Base-by-base conservation (phyloP, 2,888 invertebrate species). In the Cactoblastis cactorum region DNA sequence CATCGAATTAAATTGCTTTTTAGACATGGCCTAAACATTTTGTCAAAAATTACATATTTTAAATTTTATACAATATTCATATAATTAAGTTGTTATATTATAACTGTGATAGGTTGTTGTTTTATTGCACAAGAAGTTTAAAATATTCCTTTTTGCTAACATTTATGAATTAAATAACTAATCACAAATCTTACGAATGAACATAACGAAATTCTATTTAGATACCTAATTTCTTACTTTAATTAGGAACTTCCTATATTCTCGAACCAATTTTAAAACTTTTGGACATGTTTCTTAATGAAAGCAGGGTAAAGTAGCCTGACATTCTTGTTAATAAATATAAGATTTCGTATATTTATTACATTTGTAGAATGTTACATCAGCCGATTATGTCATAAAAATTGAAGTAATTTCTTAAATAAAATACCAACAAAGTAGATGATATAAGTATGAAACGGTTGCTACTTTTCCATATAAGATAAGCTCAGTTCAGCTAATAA, bases 301-400 rank as follows among this genome's bases (percentile, higher is more conserved):
- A 77, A 82, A 78, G 79, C 87, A 86, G 86, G 86, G 86, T 86
- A 85, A 72, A 67, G 71, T 77, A 83, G 86, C 87, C 83, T 85
- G 80, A 74, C 77, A 74, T 71, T 77, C 72, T 71, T 65, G 67
- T 69, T 72, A 73, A 71, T 77, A 73, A 72, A 69, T 76, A 52
- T 75, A 79, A 77, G 75, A 64, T 67, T 70, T 72, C 72, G 71
- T 72, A 67, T 64, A 65, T 58, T 59, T 67, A 64, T 61, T 55
- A 41, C 12, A 34, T 49, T 14, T 17, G 2, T 22, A 19, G 24
- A 17, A 22, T 35, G 5, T 22, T 14, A 15, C 37, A 14, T 24
- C 22, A 22, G 8, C 46, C 8, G 18, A 17, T 38, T 18, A 38
- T 38, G 38, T 19, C 38, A 38, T 18, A 17, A 11, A 19, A 37